phyloP scores from a whole-genome alignment of 2,113 vertebrate genomes.

The Felis catus region F.catus_Fca126_mat1.0 CM031415.1:73903001-73903500 shows the following conservation, averaged over 20 bases:
- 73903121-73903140: background rate
- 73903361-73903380: constrained; percentile 88
- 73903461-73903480: background rate
- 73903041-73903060: background rate
- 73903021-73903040: background rate
- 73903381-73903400: constrained; percentile 92
- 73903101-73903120: background rate
- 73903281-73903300: constrained; percentile 92
- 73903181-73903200: background rate
- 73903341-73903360: constrained; percentile 92
- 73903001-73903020: background rate
- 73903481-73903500: background rate
- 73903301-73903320: constrained; percentile 90
- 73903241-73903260: background rate
- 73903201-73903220: background rate
- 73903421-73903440: constrained; percentile 19
- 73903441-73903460: background rate
- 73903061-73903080: background rate
- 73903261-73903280: background rate
- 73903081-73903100: background rate
- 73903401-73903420: constrained; percentile 84
- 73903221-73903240: background rate
- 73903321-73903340: constrained; percentile 90
- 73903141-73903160: background rate
- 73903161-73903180: background rate